Evolutionary conservation across 2,113 vertebrate genomes (phyloP).

Genomic region (Thinocorus orbignyianus): DNA sequence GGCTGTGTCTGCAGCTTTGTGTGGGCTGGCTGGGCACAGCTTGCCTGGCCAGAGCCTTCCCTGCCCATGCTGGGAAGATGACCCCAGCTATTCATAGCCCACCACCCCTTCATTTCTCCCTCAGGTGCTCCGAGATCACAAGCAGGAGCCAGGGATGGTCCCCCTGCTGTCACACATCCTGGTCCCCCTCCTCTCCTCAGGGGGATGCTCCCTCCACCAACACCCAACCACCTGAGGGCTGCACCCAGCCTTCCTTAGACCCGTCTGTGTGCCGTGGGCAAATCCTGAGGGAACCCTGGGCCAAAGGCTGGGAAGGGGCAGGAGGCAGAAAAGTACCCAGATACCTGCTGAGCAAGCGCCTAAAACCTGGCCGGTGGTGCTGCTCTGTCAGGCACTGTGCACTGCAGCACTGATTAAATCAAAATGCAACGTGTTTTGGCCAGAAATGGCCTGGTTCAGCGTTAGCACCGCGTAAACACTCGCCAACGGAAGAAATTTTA

Average conservation of each 20-base stretch:
- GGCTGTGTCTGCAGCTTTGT: rapidly evolving
- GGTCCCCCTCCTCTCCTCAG: background rate
- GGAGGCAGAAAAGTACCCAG: background rate
- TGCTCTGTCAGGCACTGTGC: background rate
- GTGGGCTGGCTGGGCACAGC: background rate
- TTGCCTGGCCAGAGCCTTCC: background rate
- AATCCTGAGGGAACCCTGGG: background rate
- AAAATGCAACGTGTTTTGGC: background rate
- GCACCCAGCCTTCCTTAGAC: background rate
- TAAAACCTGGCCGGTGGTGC: rapidly evolving
- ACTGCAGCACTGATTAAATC: background rate
- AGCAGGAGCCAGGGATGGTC: background rate
- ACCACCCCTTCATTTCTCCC: background rate
- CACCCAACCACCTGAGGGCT: background rate
- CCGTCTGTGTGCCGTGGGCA: background rate
- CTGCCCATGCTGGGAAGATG: rapidly evolving
- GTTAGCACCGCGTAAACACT: slow-evolving; percentile 18
- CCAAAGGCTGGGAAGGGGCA: background rate
- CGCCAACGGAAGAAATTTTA: slow-evolving; percentile 2
- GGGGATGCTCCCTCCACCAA: background rate
- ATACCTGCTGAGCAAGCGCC: background rate
- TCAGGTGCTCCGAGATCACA: background rate
- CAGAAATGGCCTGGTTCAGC: background rate
- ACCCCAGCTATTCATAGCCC: background rate
- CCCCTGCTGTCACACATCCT: background rate